These are phyloP conservation scores for Diplodus puntazzo DNA, from an alignment of 2,797 vertebrate genomes.

Conservation along the genomic window DNA sequence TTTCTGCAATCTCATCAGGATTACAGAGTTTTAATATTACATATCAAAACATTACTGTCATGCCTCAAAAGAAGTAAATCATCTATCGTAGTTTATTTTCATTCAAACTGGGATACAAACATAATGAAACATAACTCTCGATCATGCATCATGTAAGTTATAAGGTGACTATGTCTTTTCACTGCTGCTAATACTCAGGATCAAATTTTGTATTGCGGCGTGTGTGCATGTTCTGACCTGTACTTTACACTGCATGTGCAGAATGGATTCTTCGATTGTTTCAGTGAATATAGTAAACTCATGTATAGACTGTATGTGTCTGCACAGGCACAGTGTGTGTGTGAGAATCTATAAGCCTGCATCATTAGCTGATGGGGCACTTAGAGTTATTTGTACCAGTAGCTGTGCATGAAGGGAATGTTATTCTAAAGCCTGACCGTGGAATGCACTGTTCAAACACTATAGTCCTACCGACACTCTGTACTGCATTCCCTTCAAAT, in stretches of 20 bases:
- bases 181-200: background rate
- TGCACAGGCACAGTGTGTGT: constrained; percentile 34
- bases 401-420: constrained; percentile 74
- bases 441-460: constrained; percentile 86
- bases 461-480: constrained; percentile 53
- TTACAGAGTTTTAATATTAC: background rate
- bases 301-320: background rate
- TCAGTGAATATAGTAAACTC: background rate
- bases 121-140: background rate
- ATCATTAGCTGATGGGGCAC: constrained; percentile 32
- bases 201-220: background rate
- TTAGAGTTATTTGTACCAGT: constrained; percentile 64
- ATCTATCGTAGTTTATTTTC: background rate
- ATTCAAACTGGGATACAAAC: background rate
- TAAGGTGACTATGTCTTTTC: background rate
- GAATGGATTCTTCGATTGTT: background rate
- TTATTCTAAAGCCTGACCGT: constrained; percentile 82
- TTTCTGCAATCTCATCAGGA: no score
- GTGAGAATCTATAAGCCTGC: constrained; percentile 9
- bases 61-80: background rate
- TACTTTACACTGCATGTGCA: background rate
- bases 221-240: background rate
- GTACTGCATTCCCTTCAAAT: constrained; percentile 53
- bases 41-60: background rate
- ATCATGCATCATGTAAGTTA: background rate